Conservation (phyloP, 2,797 vertebrate genomes). For the Anguilla obscura region DNA sequence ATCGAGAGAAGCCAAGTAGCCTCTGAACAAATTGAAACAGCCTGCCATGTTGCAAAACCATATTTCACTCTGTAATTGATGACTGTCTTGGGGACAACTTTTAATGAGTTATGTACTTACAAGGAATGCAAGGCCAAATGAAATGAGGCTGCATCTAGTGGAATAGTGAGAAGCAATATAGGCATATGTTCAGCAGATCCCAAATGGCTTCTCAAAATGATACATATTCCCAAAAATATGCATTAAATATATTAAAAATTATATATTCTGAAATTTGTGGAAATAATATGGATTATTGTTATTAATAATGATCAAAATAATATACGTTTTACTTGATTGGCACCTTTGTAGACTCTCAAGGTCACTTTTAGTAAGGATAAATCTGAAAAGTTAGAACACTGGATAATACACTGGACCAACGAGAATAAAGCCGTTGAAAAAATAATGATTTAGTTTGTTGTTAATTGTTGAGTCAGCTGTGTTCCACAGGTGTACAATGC, state of each 20-base stretch:
- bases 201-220: background rate
- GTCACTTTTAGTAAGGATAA: no score
- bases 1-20: background rate
- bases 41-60: background rate
- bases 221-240: background rate
- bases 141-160: background rate
- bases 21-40: background rate
- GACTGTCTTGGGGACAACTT: background rate
- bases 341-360: background rate
- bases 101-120: background rate
- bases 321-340: background rate
- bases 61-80: background rate
- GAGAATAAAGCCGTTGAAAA: background rate
- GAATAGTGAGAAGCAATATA: background rate
- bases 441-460: background rate
- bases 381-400: background rate
- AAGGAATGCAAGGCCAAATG: slow-evolving; percentile 6
- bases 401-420: background rate
- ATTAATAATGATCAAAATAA: background rate
- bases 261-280: background rate
- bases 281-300: background rate
- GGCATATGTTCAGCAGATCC: background rate
- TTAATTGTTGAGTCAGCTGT: no score
- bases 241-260: background rate
- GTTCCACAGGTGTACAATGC: background rate